These are phyloP conservation scores for Drosophila hamatofila DNA, from an alignment of 2,888 invertebrate genomes.

Conservation along the genomic window DNA sequence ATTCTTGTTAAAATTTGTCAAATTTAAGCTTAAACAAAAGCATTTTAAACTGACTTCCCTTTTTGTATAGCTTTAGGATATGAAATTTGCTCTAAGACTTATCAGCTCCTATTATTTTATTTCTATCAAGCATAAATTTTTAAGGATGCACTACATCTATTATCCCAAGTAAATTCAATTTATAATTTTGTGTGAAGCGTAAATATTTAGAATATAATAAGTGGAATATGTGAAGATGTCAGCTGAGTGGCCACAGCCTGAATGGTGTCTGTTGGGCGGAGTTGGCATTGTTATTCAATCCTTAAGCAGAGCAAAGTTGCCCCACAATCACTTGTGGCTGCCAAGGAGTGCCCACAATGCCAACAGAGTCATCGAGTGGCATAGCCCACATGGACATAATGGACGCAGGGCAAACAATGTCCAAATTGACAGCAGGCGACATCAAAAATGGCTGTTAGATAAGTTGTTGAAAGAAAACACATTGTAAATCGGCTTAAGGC, in stretches of 20 bases:
- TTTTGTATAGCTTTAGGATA: neutral
- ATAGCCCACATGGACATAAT: slow-evolving; percentile 19
- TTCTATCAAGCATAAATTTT: neutral
- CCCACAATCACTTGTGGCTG: slow-evolving; percentile 43
- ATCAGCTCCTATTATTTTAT: neutral
- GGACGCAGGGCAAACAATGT: slow-evolving; percentile 30
- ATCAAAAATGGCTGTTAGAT: neutral
- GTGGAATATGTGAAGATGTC: slow-evolving; percentile 2
- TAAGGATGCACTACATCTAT: no score
- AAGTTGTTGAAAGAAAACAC: slow-evolving; percentile 6
- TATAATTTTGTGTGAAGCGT: neutral
- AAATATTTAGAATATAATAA: neutral
- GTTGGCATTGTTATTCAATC: slow-evolving; percentile 40
- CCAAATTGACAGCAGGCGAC: slow-evolving; percentile 1
- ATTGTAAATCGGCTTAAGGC: slow-evolving; percentile 6
- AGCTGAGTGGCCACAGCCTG: neutral
- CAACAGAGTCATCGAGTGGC: slow-evolving; percentile 31
- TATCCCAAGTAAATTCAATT: neutral
- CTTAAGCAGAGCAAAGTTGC: slow-evolving; percentile 7
- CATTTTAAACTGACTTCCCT: no score
- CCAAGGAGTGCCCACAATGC: slow-evolving; percentile 39
- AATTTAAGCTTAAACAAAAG: neutral
- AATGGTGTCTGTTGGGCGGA: neutral
- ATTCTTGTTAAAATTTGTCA: neutral
- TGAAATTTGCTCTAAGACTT: neutral